Percentiles rank a stretch among this genome's conserved stretches.
Evolutionary conservation across 2,888 invertebrate genomes (phyloP).

Genomic region (Platerodrilus igneus): DNA sequence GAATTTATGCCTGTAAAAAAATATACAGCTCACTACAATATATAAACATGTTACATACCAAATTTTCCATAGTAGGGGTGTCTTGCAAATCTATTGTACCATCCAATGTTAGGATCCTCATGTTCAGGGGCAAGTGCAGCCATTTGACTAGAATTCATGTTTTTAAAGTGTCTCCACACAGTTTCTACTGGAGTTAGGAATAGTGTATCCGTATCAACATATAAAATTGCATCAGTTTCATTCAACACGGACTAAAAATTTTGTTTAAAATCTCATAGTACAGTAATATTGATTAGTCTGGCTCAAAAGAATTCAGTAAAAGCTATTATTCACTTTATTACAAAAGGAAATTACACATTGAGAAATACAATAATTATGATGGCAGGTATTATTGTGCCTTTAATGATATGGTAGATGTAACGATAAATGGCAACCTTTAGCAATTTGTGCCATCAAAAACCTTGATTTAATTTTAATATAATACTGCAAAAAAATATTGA

Average conservation of each 20-base stretch:
- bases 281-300: no score
- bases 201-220: slow-evolving; percentile 88
- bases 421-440: no score
- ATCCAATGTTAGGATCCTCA: slow-evolving; percentile 87
- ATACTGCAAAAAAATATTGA: no score
- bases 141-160: slow-evolving; percentile 81
- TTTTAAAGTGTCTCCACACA: slow-evolving; percentile 75
- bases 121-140: slow-evolving; percentile 86
- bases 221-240: slow-evolving; percentile 79
- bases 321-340: no score
- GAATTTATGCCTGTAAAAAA: slow-evolving; percentile 84
- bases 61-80: slow-evolving; percentile 90
- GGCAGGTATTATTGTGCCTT: no score
- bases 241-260: slow-evolving; percentile 66
- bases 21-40: neutral
- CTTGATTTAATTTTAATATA: no score
- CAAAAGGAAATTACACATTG: no score
- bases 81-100: slow-evolving; percentile 93
- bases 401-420: no score
- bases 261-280: slow-evolving; percentile 18
- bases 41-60: slow-evolving; percentile 51
- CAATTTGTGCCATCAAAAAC: no score
- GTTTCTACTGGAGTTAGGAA: slow-evolving; percentile 79
- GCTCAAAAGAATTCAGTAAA: no score
- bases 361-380: no score